Evolutionary conservation across 2,113 vertebrate genomes (phyloP).

Genomic region (Penelope pileata): DNA sequence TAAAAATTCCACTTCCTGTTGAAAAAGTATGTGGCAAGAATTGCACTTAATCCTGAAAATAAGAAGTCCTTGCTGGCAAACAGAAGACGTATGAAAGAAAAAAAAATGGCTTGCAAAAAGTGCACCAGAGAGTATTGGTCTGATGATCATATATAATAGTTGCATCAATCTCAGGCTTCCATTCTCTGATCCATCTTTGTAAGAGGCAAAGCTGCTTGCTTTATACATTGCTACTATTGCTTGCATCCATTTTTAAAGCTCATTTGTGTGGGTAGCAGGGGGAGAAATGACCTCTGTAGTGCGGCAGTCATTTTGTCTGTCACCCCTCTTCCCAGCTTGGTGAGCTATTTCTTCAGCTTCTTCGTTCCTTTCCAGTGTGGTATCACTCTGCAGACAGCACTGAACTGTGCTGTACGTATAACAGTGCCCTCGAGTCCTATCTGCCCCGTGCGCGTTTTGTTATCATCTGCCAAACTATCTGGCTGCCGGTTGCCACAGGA

Average conservation of each 20-base stretch:
- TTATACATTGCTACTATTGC: background rate
- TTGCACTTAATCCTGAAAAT: slow-evolving; percentile 44
- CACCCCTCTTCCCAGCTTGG: background rate
- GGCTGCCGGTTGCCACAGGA: background rate
- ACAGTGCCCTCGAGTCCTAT: background rate
- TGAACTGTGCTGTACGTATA: background rate
- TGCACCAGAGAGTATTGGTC: background rate
- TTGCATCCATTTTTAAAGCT: background rate
- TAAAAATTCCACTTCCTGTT: slow-evolving; percentile 46
- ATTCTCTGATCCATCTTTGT: background rate
- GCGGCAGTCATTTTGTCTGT: background rate
- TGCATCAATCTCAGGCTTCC: background rate
- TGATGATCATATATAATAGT: background rate
- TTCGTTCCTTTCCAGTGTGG: background rate
- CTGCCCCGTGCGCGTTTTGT: background rate
- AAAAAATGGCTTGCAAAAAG: background rate
- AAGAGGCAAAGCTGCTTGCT: background rate
- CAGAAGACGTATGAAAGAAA: background rate
- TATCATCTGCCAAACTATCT: background rate
- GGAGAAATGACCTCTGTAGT: slow-evolving; percentile 7
- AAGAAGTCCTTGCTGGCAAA: background rate
- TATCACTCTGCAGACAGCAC: background rate
- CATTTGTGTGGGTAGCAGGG: background rate
- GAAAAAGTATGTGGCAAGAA: background rate
- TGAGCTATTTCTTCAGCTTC: slow-evolving; percentile 12